Conservation (phyloP, 92 coral and sea anemone species). For the Blastomussa wellsi region DNA sequence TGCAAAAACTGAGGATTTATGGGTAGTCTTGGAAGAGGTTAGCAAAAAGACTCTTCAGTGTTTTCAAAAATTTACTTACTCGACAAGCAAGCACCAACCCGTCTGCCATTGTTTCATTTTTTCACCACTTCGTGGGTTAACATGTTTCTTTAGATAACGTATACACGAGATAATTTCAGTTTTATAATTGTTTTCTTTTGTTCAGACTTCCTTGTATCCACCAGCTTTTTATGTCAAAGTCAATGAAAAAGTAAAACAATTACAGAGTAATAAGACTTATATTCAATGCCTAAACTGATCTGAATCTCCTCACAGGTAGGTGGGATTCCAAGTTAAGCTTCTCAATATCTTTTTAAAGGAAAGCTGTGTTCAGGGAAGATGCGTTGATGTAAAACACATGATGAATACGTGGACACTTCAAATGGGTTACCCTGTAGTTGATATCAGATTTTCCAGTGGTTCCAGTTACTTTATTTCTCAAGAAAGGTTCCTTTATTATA, state of each 20-base stretch:
- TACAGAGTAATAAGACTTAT: no score
- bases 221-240: no score
- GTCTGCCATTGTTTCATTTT: no score
- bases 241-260: no score
- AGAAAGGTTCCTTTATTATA: slow-evolving; percentile 41
- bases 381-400: slow-evolving; percentile 43
- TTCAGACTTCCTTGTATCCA: no score
- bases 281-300: no score
- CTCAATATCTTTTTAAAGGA: slow-evolving; percentile 21
- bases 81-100: no score
- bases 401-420: slow-evolving; percentile 70
- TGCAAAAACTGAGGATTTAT: slow-evolving; percentile 50
- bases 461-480: slow-evolving; percentile 37
- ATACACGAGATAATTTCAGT: background rate
- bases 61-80: background rate
- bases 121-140: no score
- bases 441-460: slow-evolving; percentile 33
- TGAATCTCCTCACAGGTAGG: no score
- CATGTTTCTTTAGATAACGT: background rate
- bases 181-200: no score
- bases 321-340: no score
- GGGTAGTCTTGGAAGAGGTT: slow-evolving; percentile 45
- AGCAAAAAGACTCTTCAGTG: background rate
- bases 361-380: slow-evolving; percentile 41
- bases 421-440: slow-evolving; percentile 55